Evolutionary conservation across 2,113 vertebrate genomes (phyloP).

Genomic region (Chionomys nivalis): DNA sequence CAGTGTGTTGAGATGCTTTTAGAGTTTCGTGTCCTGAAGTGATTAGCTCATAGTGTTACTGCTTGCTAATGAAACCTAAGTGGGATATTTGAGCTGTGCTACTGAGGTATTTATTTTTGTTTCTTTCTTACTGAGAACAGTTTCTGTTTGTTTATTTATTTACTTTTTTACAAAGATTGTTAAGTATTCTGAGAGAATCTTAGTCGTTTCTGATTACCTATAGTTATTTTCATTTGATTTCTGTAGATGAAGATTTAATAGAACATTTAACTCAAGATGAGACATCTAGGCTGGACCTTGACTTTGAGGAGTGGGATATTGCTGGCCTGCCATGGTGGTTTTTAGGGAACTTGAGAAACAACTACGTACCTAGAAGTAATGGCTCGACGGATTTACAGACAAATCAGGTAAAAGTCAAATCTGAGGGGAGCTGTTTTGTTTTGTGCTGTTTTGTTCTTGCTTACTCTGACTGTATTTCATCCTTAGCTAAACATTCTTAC

Average conservation of each 20-base stretch:
- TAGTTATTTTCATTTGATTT: slow-evolving; percentile 75
- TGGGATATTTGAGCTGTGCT: background rate
- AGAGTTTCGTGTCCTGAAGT: slow-evolving; percentile 34
- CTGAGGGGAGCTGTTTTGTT: slow-evolving; percentile 13
- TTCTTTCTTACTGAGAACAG: slow-evolving; percentile 27
- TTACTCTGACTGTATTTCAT: background rate
- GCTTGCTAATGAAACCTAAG: slow-evolving; percentile 15
- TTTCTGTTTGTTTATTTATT: slow-evolving; percentile 38
- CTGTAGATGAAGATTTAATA: slow-evolving; percentile 83
- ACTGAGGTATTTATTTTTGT: slow-evolving; percentile 16
- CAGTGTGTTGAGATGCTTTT: background rate
- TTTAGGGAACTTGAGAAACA: slow-evolving; percentile 96
- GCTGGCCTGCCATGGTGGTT: slow-evolving; percentile 99
- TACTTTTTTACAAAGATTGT: background rate
- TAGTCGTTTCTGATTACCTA: slow-evolving; percentile 45
- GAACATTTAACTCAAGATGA: slow-evolving; percentile 87
- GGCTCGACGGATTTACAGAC: slow-evolving; percentile 97
- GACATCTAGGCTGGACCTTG: slow-evolving; percentile 92
- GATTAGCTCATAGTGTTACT: background rate
- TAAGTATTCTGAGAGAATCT: slow-evolving; percentile 44
- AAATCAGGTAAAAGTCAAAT: slow-evolving; percentile 91
- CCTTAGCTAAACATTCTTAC: slow-evolving; percentile 13
- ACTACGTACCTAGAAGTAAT: slow-evolving; percentile 93
- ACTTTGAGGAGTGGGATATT: slow-evolving; percentile 96
- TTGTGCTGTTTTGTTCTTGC: background rate